phyloP scores from a whole-genome alignment of 2,888 invertebrate genomes.

The Pandemis cinnamomeana region DNA sequence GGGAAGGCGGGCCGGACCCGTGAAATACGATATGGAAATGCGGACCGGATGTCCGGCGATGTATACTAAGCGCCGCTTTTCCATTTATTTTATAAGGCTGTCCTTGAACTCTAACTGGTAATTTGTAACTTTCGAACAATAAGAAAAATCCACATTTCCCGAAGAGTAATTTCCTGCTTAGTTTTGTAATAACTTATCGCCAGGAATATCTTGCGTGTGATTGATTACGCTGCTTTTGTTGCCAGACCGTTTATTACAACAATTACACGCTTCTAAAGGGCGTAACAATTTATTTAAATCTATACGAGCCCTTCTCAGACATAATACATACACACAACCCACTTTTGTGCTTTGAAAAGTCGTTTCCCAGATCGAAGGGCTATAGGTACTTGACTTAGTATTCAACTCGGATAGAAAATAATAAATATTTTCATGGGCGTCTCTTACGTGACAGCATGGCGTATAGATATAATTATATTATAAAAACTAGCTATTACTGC shows the following conservation, averaged over 20 bases:
- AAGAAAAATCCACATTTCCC: constrained; percentile 40
- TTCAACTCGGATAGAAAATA: background rate
- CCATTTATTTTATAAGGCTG: constrained; percentile 51
- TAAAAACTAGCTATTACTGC: constrained; percentile 20
- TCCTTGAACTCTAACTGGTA: constrained; percentile 60
- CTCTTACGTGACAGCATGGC: background rate
- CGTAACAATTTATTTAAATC: background rate
- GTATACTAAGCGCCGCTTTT: constrained; percentile 57
- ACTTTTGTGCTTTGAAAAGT: no score
- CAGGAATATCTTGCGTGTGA: constrained; percentile 23
- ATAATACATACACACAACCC: no score
- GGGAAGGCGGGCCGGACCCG: constrained; percentile 49
- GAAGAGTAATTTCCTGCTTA: constrained; percentile 37
- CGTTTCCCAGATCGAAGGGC: no score
- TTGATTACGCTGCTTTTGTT: constrained; percentile 20
- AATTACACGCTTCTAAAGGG: background rate
- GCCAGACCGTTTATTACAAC: constrained; percentile 11
- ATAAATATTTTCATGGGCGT: background rate
- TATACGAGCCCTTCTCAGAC: background rate
- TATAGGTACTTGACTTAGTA: no score
- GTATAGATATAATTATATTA: background rate
- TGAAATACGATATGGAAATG: constrained; percentile 63
- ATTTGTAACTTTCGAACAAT: constrained; percentile 46
- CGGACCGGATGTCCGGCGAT: constrained; percentile 71
- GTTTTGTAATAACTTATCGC: constrained; percentile 36